These are phyloP conservation scores for Diploscapter pachys DNA, from an alignment of 1,140 invertebrate species.

Conservation along the genomic window DNA sequence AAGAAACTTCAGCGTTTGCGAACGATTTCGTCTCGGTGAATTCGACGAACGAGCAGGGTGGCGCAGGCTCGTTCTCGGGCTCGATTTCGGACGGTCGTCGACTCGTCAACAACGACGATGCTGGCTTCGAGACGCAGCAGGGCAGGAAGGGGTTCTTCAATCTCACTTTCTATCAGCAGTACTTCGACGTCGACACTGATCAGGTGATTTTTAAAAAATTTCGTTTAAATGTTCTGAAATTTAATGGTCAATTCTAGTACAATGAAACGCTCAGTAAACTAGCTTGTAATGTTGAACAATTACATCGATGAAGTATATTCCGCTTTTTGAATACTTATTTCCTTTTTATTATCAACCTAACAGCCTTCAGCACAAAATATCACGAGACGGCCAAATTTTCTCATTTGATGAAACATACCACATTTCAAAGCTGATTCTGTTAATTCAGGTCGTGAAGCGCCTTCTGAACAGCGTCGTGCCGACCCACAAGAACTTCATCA, in stretches of 20 bases:
- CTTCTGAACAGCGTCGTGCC: constrained; percentile 82
- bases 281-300: no score
- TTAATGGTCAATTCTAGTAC: no score
- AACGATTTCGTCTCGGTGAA: constrained; percentile 31
- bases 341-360: no score
- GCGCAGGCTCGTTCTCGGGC: constrained; percentile 8
- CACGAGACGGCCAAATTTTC: no score
- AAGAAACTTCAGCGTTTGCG: not conserved
- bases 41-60: constrained; percentile 26
- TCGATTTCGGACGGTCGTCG: constrained; percentile 24
- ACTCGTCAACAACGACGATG: constrained; percentile 9
- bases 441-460: constrained; percentile 58
- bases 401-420: no score
- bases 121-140: not conserved
- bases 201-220: constrained; percentile 49
- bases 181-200: constrained; percentile 85
- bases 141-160: constrained; percentile 70
- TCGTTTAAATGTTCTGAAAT: no score
- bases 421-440: no score
- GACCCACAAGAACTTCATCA: constrained; percentile 72
- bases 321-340: no score
- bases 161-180: constrained; percentile 88
- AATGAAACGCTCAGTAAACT: no score
- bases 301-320: no score
- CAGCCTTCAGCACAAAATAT: no score